Percentiles rank a stretch among this genome's conserved stretches.
Evolutionary conservation across 2,797 vertebrate genomes (phyloP).

Genomic region (Rhinogobio ventralis): DNA sequence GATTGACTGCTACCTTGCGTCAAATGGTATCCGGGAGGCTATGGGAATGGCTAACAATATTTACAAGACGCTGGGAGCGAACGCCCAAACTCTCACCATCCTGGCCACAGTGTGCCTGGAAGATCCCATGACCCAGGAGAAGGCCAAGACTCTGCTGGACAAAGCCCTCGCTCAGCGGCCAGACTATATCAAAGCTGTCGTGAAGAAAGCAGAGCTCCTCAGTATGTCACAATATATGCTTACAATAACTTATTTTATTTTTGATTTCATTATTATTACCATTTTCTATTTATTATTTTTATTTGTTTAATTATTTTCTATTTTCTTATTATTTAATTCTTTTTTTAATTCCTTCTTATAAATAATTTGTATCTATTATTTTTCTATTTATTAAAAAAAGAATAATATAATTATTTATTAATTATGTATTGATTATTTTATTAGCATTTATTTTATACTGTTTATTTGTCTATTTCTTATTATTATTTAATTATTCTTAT

Average conservation of each 20-base stretch:
- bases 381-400: no score
- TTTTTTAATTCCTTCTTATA: not conserved
- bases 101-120: conserved; percentile 96
- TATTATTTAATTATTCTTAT: not conserved
- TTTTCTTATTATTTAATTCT: not conserved
- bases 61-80: conserved; percentile 96
- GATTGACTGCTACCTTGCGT: conserved; percentile 96
- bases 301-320: no score
- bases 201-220: conserved; percentile 97
- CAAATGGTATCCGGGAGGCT: conserved; percentile 95
- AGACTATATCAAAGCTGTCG: conserved; percentile 97
- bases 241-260: not conserved
- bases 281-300: not conserved
- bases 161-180: conserved; percentile 96
- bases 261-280: not conserved
- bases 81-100: conserved; percentile 95
- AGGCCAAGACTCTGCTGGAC: conserved; percentile 94
- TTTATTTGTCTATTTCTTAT: not conserved
- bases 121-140: conserved; percentile 96
- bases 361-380: not conserved
- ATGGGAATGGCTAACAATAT: conserved; percentile 99
- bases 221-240: conserved; percentile 76
- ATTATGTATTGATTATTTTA: not conserved
- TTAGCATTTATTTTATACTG: not conserved
- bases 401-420: not conserved